Percentiles rank a stretch among this genome's conserved stretches.
phyloP scores from a whole-genome alignment of 1,140 invertebrate genomes.

The Holotrichia oblita region DNA sequence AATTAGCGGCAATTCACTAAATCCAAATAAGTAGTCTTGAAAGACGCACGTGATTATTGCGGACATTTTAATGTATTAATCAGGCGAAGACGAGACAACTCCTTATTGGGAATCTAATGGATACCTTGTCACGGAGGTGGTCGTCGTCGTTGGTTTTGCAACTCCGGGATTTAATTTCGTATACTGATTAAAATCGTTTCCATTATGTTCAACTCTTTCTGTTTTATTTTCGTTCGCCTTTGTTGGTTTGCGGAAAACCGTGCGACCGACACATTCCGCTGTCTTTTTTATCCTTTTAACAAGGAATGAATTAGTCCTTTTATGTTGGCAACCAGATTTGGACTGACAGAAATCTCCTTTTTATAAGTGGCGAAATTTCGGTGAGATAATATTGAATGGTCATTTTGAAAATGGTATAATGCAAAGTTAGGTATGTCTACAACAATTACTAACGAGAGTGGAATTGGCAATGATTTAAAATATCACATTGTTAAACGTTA shows the following conservation, averaged over 20 bases:
- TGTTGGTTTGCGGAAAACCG: constrained; percentile 27
- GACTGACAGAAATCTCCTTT: too few species aligned
- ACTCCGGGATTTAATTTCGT: constrained; percentile 39
- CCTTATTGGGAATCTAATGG: constrained; percentile 43
- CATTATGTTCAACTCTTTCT: constrained; percentile 20
- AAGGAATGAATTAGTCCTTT: not conserved
- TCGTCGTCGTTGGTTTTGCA: constrained; percentile 22
- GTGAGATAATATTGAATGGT: too few species aligned
- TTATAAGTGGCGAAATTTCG: too few species aligned
- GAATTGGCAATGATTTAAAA: too few species aligned
- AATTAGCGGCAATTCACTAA: constrained; percentile 40
- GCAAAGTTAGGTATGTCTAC: too few species aligned
- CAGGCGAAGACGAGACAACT: constrained; percentile 34
- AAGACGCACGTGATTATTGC: constrained; percentile 38
- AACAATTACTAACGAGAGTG: too few species aligned
- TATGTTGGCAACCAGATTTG: too few species aligned
- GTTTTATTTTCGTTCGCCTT: not conserved
- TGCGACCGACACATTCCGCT: constrained; percentile 8
- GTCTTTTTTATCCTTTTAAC: not conserved
- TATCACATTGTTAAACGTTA: too few species aligned
- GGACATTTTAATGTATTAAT: constrained; percentile 43
- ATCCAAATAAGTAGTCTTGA: constrained; percentile 38
- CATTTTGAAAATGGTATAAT: too few species aligned
- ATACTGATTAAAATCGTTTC: constrained; percentile 39
- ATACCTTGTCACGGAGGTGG: constrained; percentile 40